phyloP scores from a whole-genome alignment of 2,113 vertebrate species.

The Daboia siamensis region DNA sequence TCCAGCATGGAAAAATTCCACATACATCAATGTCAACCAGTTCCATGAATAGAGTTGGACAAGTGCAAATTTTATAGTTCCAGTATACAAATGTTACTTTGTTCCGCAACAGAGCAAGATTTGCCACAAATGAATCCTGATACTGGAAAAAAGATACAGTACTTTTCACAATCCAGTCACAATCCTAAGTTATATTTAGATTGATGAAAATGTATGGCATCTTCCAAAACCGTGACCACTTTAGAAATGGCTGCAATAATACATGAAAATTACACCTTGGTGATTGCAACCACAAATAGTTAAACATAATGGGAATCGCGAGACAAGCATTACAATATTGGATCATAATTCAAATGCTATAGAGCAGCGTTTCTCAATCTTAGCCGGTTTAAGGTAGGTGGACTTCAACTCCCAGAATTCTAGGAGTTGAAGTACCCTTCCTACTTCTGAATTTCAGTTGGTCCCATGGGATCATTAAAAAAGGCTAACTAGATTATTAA shows the following conservation, averaged over 20 bases:
- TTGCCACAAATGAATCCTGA: background rate
- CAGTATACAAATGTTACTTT: background rate
- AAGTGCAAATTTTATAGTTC: background rate
- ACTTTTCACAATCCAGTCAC: fast-evolving
- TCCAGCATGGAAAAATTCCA: background rate
- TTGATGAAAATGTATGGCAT: fast-evolving
- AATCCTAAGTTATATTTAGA: background rate
- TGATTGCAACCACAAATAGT: background rate
- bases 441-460: background rate
- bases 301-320: background rate
- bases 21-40: background rate
- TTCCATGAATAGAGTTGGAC: background rate
- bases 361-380: background rate
- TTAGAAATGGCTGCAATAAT: background rate
- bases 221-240: background rate
- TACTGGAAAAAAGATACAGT: fast-evolving
- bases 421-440: background rate
- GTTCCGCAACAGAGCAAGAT: background rate
- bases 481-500: background rate
- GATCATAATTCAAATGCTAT: background rate
- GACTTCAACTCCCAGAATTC: background rate
- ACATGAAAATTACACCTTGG: background rate
- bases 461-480: too few species aligned
- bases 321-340: background rate
- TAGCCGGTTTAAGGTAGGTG: background rate